phyloP scores from a whole-genome alignment of 2,797 vertebrate genomes.

The Pipistrellus kuhlii region DNA sequence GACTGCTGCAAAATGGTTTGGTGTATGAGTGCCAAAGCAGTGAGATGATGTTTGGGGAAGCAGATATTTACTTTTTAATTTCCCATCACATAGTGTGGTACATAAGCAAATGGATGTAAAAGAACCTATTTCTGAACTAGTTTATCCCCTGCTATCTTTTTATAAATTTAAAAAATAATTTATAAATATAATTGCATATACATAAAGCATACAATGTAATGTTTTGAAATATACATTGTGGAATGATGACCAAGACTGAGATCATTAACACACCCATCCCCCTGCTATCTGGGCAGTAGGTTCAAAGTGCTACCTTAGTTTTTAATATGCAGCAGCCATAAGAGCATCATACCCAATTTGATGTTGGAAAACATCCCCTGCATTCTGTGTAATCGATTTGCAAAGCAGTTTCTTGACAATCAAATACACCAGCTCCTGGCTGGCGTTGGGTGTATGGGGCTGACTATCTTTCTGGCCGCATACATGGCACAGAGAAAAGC shows the following conservation, averaged over 20 bases:
- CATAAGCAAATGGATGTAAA: not conserved
- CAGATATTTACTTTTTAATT: not conserved
- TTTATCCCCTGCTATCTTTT: not conserved
- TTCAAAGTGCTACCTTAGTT: not conserved
- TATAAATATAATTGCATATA: not conserved
- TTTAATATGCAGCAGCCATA: not conserved
- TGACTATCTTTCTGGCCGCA: constrained; percentile 15
- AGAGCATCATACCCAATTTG: not conserved
- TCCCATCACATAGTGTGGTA: not conserved
- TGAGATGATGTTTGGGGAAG: not conserved
- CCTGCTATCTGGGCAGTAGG: not conserved
- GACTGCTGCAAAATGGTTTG: not conserved
- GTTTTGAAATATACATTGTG: not conserved
- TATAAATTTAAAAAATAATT: not conserved
- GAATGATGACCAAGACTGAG: not conserved
- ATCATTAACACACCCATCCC: not conserved
- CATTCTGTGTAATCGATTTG: not conserved
- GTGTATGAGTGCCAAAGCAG: not conserved
- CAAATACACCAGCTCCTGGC: not conserved
- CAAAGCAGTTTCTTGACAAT: constrained; percentile 29
- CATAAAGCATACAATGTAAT: not conserved
- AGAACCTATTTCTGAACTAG: not conserved
- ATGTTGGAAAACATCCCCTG: not conserved
- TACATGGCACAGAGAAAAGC: constrained; percentile 6
- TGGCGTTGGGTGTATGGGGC: not conserved